Percentiles rank a stretch among this genome's conserved stretches.
Conservation (phyloP, 1,140 invertebrate species). For the Euwallacea similis region DNA sequence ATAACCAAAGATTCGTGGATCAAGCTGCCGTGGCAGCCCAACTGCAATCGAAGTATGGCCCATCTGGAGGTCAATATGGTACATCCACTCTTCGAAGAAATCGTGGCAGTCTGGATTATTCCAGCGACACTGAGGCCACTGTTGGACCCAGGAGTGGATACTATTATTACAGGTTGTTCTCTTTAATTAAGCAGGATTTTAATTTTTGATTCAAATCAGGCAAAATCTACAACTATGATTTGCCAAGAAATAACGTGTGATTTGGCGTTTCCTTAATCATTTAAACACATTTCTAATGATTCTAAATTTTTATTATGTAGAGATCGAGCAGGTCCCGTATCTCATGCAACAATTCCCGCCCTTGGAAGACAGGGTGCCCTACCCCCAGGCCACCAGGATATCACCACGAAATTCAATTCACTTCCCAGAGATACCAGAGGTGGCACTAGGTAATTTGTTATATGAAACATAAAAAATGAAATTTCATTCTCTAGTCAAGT, state of each 20-base stretch:
- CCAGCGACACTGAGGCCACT: conserved; percentile 91
- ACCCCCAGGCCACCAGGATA: conserved; percentile 58
- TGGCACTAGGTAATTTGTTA: conserved; percentile 53
- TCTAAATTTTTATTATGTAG: conserved; percentile 5
- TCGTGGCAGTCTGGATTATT: conserved; percentile 79
- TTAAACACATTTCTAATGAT: not conserved
- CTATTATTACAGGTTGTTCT: conserved; percentile 67
- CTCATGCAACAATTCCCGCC: conserved; percentile 53
- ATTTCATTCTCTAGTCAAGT: no score
- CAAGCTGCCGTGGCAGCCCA: conserved; percentile 57
- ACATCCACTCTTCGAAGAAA: conserved; percentile 67
- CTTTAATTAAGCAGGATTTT: not conserved
- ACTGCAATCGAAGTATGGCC: conserved; percentile 53
- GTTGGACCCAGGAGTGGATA: conserved; percentile 75
- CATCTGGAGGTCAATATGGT: conserved; percentile 46
- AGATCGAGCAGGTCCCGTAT: conserved; percentile 39
- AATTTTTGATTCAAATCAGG: no score
- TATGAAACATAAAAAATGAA: no score
- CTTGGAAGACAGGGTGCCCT: conserved; percentile 58
- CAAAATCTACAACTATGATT: no score
- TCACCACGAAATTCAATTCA: conserved; percentile 70
- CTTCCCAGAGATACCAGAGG: conserved; percentile 73
- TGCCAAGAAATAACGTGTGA: no score
- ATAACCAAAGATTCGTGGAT: conserved; percentile 61
- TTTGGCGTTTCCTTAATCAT: no score